Percentiles rank a stretch among this genome's conserved stretches.
Conservation (phyloP, 2,888 invertebrate species). For the Chesias legatella region DNA sequence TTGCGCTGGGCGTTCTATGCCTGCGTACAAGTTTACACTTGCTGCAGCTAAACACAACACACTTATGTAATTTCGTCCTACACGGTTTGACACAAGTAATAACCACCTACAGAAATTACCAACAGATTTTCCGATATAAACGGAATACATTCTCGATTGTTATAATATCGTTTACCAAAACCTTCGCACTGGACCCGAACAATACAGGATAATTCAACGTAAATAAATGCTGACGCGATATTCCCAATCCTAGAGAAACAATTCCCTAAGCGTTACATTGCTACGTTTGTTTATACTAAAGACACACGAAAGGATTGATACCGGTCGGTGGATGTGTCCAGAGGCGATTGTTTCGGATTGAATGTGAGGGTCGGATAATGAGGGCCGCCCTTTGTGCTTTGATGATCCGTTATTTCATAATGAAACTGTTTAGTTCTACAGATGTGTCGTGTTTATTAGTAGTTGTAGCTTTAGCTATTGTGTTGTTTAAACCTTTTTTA, state of each 20-base stretch:
- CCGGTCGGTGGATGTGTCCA: slow-evolving; percentile 43
- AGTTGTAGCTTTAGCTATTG: too few relatives aligned
- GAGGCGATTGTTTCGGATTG: slow-evolving; percentile 39
- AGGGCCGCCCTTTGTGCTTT: slow-evolving; percentile 16
- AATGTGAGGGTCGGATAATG: slow-evolving; percentile 29
- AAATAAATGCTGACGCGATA: slow-evolving; percentile 25
- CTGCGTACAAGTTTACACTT: too few relatives aligned
- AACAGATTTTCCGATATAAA: slow-evolving; percentile 3
- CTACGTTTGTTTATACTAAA: slow-evolving; percentile 45
- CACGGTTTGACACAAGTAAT: too few relatives aligned
- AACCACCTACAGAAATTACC: neutral
- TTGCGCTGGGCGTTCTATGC: too few relatives aligned
- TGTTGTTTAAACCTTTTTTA: too few relatives aligned
- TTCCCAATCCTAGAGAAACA: slow-evolving; percentile 28
- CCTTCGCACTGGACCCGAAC: slow-evolving; percentile 16
- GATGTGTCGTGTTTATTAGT: neutral
- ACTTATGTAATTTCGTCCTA: too few relatives aligned
- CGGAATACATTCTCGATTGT: slow-evolving; percentile 8
- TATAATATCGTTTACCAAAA: slow-evolving; percentile 14
- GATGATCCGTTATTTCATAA: slow-evolving; percentile 11
- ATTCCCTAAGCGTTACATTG: slow-evolving; percentile 42
- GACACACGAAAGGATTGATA: slow-evolving; percentile 41
- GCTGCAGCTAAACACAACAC: too few relatives aligned
- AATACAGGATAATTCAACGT: slow-evolving; percentile 19
- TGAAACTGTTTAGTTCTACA: slow-evolving; percentile 15